Percentiles rank a stretch among this genome's conserved stretches.
These are phyloP conservation scores for Theonella swinhoei DNA, from an alignment of 37 sponge, comb jelly and placozoan genomes.

Conservation along the genomic window DNA sequence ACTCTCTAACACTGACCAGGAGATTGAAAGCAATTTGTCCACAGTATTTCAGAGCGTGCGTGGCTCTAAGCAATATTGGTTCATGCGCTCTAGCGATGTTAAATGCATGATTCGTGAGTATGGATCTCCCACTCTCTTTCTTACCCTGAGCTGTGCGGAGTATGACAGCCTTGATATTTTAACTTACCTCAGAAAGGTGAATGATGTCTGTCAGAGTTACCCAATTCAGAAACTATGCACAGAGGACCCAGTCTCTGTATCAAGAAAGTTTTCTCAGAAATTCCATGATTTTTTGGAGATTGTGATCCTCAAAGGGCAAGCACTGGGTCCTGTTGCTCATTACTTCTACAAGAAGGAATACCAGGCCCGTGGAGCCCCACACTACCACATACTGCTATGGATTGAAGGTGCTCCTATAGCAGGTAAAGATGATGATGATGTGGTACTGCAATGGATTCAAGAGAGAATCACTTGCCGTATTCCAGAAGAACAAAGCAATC, in stretches of 20 bases:
- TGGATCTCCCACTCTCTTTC: too few relatives aligned
- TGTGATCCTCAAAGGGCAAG: conserved; percentile 34
- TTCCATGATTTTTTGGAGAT: conserved; percentile 23
- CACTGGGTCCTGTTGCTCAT: conserved; percentile 46
- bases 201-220: conserved; percentile 15
- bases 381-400: conserved; percentile 66
- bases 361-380: conserved; percentile 45
- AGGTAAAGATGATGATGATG: conserved; percentile 3
- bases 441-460: conserved; percentile 29
- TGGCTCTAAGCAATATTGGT: conserved; percentile 64
- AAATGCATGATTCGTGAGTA: conserved; percentile 57
- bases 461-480: conserved; percentile 66
- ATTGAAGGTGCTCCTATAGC: conserved; percentile 50
- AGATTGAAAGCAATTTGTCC: conserved; percentile 6
- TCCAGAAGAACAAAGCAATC: conserved; percentile 35
- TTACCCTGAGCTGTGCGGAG: too few relatives aligned
- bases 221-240: conserved; percentile 49
- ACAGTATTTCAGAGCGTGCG: conserved; percentile 51
- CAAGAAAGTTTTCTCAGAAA: conserved; percentile 47
- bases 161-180: too few relatives aligned
- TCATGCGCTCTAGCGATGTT: conserved; percentile 56
- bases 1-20: conserved; percentile 7
- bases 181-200: conserved; percentile 46
- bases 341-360: too few relatives aligned
- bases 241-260: conserved; percentile 64